Evolutionary conservation across 2,797 vertebrate species (phyloP), one percentile per base, ranked within the genome.

Genomic region (Clamator glandarius): DNA sequence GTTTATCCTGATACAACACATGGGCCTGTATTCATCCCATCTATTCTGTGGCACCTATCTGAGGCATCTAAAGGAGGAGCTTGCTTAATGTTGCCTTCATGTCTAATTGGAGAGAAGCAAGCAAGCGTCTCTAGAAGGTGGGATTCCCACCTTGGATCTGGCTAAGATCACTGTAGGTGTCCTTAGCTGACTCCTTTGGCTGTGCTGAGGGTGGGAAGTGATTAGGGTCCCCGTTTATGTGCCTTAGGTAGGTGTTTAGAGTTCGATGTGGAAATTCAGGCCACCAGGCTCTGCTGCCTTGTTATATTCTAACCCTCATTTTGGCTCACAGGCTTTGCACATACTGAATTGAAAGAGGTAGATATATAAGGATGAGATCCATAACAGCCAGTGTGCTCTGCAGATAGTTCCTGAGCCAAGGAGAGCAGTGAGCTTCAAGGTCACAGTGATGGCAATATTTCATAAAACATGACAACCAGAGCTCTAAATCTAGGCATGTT

Each of bases 341-440:
- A 13, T 8, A 9, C 19, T 70, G 44, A 41, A n/a, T 26, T 7
- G 31, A 51, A 16, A 68, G 25, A 75, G 5, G 7, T 29, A 54
- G 28, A 12, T 20, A 31, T 3, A 19, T 36, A 39, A n/a, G 21
- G 8, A 61, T 35, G 55, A 57, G 83, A 63, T 46, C 8, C 2
- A 0, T 24, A 41, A 26, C 25, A 68, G 15, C 6, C n/a, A 70
- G 5, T 0, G 1, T 26, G 5, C 18, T 46, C 46, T 86, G 25
- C 23, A 41, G n/a, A 46, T 26, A 54, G 29, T 24, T 59, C 9
- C 33, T 70, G n/a, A 55, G 44, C 19, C 9, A 21, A 59, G 35
- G 35, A 62, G 7, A 66, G 5, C 15, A 55, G 17, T 11, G 11
- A 58, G 19, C 24, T 26, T 54, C 25, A 8, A 48, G 31, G 36